Evolutionary conservation across 2,797 vertebrate genomes (phyloP), one percentile per base, ranked within the genome.

Genomic region (Oryzias dopingdopingensis): DNA sequence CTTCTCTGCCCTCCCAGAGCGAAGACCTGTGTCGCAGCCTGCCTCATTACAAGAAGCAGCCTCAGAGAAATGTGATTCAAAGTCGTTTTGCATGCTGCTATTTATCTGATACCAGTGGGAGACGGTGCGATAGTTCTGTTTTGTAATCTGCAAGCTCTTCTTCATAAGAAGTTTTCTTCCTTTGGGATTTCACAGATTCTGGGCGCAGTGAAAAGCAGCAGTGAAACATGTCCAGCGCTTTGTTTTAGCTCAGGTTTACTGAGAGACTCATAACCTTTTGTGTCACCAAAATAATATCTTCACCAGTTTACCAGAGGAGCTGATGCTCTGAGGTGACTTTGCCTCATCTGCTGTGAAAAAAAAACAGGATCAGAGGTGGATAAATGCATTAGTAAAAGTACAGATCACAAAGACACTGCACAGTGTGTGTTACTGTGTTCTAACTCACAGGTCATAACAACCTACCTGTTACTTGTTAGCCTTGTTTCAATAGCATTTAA

Each of bases 61-160:
- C 56, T 65, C 17, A 23, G 50, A 64, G 68, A 52, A 2, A 16
- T 49, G 42, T 15, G 60, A 59, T 69, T 64, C 68, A 71, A 69
- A 71, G 61, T 45, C 20, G 44, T 0, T 23, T 52, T 60, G 67
- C 49, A 10, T 62, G 69, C 60, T 68, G 44, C 56, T 70, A 79
- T 79, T 81, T 59, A 84, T 78, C 54, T 60, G 57, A 53, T 62
- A n/a, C 59, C 68, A 56, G 32, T 62, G 47, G 67, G 47, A 62
- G 26, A 69, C 54, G 45, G 59, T 76, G 59, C 68, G 76, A 72
- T 65, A 55, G 22, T 64, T 65, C 45, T 67, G 70, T 72, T 65
- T 63, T 77, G 12, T 37, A 37, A 68, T 75, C 72, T 72, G 41
- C 26, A 42, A 58, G 56, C 43, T 50, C 53, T 68, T 22, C 1